phyloP scores from a whole-genome alignment of 2,113 vertebrate genomes.

The Bos taurus region ARS-UCD2.0 NC_037339.1:5997501-5998000 shows the following conservation, averaged over 20 bases:
- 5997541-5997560: not conserved
- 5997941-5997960: not conserved
- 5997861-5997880: not conserved
- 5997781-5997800: not conserved
- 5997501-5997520: not conserved
- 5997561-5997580: not conserved
- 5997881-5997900: not conserved
- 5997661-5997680: not conserved
- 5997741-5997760: not conserved
- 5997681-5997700: not conserved
- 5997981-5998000: not conserved
- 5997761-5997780: not conserved
- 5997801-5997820: not conserved
- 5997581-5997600: not conserved
- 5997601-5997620: not conserved
- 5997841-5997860: not conserved
- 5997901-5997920: not conserved
- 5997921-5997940: not conserved
- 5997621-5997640: not conserved
- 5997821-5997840: not conserved
- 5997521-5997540: not conserved
- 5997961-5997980: not conserved
- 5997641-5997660: not conserved
- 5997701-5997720: not conserved
- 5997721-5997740: not conserved